Conservation (phyloP, 1,140 invertebrate genomes). For the Limonius californicus region DNA sequence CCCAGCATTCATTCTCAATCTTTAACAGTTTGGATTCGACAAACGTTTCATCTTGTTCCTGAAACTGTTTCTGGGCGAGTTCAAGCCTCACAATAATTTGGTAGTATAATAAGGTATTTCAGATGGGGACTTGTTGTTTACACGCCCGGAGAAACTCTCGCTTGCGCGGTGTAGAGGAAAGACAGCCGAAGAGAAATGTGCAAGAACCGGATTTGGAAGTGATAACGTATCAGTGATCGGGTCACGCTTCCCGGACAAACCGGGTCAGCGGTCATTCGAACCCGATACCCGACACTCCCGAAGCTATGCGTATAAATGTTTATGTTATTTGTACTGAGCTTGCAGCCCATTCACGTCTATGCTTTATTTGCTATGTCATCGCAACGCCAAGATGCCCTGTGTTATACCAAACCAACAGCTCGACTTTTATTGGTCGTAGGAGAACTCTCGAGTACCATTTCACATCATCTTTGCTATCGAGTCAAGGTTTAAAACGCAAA, state of each 20-base stretch:
- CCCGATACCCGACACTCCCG: neutral
- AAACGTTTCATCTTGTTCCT: conserved; percentile 13
- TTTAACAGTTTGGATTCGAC: neutral
- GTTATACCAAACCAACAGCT: too few relatives aligned
- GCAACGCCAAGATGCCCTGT: too few relatives aligned
- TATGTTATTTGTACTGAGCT: neutral
- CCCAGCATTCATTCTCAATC: conserved; percentile 6
- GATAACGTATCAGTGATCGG: neutral
- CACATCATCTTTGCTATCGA: too few relatives aligned
- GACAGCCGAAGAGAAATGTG: neutral
- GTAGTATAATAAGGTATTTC: conserved; percentile 12
- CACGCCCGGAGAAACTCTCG: neutral
- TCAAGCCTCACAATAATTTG: neutral
- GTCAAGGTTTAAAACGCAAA: too few relatives aligned
- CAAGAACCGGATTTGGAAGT: neutral
- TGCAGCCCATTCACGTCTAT: neutral
- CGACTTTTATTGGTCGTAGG: too few relatives aligned
- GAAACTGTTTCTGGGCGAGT: conserved; percentile 14
- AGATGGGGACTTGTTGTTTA: neutral
- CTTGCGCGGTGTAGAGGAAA: neutral
- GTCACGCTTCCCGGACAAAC: neutral
- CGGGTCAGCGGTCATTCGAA: neutral
- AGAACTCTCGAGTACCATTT: too few relatives aligned
- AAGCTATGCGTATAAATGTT: neutral
- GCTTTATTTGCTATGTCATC: too few relatives aligned